Evolutionary conservation across 2,888 invertebrate species (phyloP), one percentile per base, ranked within the genome.

Genomic region (Microctonus aethiopoides): DNA sequence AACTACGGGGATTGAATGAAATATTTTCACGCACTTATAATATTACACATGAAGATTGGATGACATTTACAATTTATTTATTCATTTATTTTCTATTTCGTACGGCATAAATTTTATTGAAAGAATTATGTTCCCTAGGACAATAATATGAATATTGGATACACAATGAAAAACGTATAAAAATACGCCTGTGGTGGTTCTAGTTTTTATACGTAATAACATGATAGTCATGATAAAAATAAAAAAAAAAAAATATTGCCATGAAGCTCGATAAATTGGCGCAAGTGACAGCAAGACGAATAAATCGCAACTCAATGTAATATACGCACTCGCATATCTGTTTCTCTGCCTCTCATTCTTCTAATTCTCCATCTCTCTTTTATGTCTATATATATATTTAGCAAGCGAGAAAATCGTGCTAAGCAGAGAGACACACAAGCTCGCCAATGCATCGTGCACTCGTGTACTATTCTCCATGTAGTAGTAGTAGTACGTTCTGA

Each of bases 401-500:
- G 16, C 24, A 22, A 56, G 54, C 32, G 4, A 56, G 32, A 29
- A 26, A 56, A 65, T 56, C 56, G 56, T 56, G 65, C 56, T 56
- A 16, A 56, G 36, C 41, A 22, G 26, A 46, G 16, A 54, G 56
- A 65, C 65, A 56, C 39, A 22, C 39, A 22, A 24, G 13, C 13
- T 29, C 29, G 7, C 20, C 39, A 7, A 16, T 46, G 46, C 46
- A 46, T 46, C 46, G 46, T 22, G 24, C 54, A 16, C 46, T 54
- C 54, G 36, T 51, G 20, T 63, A 52, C 54, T 52, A 63, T 39
- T 62, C 68, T 64, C n/a, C 51, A 39, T 68, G 59, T 67, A 60
- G 36, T 7, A 20, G 34, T n/a, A n/a, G n/a, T n/a, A n/a, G n/a
- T n/a, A n/a, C n/a, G 69, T 16, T 46, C 46, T 54, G 69, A 73